Base-by-base conservation (phyloP, 2,888 invertebrate genomes). In the Ectemnius continuus region DNA sequence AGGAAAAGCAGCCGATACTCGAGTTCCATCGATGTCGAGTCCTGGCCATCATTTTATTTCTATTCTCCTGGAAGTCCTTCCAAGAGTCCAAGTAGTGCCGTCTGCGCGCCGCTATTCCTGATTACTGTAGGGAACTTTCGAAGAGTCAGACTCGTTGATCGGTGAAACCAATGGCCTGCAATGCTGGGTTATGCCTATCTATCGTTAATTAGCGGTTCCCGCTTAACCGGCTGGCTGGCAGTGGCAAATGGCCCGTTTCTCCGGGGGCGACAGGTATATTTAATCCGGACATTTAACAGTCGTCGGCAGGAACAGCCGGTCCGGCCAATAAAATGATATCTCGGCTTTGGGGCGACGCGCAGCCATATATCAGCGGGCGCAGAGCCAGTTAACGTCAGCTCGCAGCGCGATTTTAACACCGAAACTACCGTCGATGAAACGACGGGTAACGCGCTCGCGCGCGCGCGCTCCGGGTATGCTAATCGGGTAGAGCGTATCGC, bases 341-440 rank as follows among this genome's bases (percentile, higher is more conserved):
- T 75, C 62, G 45, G 57, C 57, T 71, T 77, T 68, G 60, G 28
- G 52, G 13, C 47, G 47, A 72, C 64, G 67, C 36, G 36, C 16
- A 71, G 48, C 66, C 79, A 66, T 75, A 81, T 79, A 67, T 82
- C 76, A 76, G 67, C 65, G 69, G 62, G 26, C 56, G 14, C 67
- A 58, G 66, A 47, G 70, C 67, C 76, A 83, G 79, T 84, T 85
- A 85, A 73, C 67, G 80, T 66, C 76, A 59, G n/a, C 62, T 47
- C 66, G 70, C 62, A 72, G 64, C 58, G 36, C 28, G 64, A 68
- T 78, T 80, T 83, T 77, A 78, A 74, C 78, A 69, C 73, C 67
- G 75, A 62, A 62, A 66, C 70, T 64, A 2, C 52, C 78, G 56
- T 59, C 73, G 70, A 83, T 72, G 76, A 81, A 85, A 83, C 72